phyloP scores from a whole-genome alignment of 2,888 invertebrate species.

The Hanleya hanleyi region DNA sequence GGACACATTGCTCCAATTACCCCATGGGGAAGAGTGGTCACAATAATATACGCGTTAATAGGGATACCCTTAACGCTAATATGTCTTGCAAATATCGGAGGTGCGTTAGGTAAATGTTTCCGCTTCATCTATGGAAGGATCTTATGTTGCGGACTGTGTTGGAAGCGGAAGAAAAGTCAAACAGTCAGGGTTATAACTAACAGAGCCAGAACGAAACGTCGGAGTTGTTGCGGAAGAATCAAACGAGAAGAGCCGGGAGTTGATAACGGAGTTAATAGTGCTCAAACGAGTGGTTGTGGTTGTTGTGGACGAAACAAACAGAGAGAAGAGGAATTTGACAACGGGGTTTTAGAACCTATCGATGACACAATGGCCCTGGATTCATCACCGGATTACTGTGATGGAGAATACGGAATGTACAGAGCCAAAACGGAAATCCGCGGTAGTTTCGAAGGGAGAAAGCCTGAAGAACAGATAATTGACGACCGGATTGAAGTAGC shows the following conservation, averaged over 20 bases:
- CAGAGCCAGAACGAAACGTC: neutral
- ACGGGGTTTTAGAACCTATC: too few species aligned
- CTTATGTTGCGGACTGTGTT: neutral
- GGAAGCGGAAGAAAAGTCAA: neutral
- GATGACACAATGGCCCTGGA: too few species aligned
- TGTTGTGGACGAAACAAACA: too few species aligned
- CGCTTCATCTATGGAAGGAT: slow-evolving; percentile 81
- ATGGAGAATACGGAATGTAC: too few species aligned
- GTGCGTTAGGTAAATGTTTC: slow-evolving; percentile 90
- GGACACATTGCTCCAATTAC: slow-evolving; percentile 97
- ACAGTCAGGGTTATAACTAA: neutral
- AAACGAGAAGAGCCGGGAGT: neutral
- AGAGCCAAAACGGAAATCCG: too few species aligned
- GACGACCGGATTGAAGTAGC: too few species aligned
- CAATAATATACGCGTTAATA: slow-evolving; percentile 93
- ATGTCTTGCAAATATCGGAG: slow-evolving; percentile 94
- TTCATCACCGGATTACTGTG: too few species aligned
- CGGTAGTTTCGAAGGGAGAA: too few species aligned
- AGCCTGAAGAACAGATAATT: too few species aligned
- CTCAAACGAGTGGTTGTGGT: too few species aligned
- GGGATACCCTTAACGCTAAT: slow-evolving; percentile 97
- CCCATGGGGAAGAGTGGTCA: slow-evolving; percentile 85
- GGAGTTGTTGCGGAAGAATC: neutral
- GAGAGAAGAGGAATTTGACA: too few species aligned
- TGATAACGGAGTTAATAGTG: too few species aligned